phyloP scores from a whole-genome alignment of 2,888 invertebrate species.

The Colostygia pectinataria region DNA sequence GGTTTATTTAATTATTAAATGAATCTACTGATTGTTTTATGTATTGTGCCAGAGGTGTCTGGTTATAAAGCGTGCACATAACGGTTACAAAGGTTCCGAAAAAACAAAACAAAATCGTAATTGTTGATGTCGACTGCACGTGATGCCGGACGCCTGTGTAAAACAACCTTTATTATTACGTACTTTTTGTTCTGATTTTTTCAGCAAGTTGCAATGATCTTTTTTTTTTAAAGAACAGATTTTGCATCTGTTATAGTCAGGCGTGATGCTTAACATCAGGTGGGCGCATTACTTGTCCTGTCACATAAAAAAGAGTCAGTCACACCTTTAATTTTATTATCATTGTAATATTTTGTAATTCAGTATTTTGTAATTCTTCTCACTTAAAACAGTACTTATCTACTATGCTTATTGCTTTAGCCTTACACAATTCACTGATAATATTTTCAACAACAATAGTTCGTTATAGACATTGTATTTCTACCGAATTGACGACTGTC shows the following conservation, averaged over 20 bases:
- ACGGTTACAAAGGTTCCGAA: slow-evolving; percentile 21
- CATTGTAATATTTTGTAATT: too few species aligned
- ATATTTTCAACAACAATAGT: slow-evolving; percentile 10
- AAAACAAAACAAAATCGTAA: slow-evolving; percentile 28
- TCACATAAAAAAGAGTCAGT: too few species aligned
- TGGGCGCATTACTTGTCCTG: too few species aligned
- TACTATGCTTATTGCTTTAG: background rate
- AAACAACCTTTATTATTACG: slow-evolving; percentile 21
- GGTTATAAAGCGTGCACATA: slow-evolving; percentile 26
- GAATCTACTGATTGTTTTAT: background rate
- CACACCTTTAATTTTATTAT: too few species aligned
- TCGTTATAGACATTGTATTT: slow-evolving; percentile 10
- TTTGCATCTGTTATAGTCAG: too few species aligned
- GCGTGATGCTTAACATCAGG: too few species aligned
- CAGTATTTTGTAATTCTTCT: too few species aligned
- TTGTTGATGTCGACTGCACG: slow-evolving; percentile 16
- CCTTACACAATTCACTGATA: background rate
- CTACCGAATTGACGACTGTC: too few species aligned
- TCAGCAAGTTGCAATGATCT: background rate
- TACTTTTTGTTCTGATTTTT: slow-evolving; percentile 14
- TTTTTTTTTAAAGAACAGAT: background rate
- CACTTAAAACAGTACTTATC: too few species aligned
- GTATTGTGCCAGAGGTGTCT: slow-evolving; percentile 21
- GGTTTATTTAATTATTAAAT: too few species aligned
- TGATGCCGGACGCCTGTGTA: slow-evolving; percentile 18